These are phyloP conservation scores for Rotaria macrura DNA, from an alignment of 2,888 invertebrate genomes.

Conservation along the genomic window DNA sequence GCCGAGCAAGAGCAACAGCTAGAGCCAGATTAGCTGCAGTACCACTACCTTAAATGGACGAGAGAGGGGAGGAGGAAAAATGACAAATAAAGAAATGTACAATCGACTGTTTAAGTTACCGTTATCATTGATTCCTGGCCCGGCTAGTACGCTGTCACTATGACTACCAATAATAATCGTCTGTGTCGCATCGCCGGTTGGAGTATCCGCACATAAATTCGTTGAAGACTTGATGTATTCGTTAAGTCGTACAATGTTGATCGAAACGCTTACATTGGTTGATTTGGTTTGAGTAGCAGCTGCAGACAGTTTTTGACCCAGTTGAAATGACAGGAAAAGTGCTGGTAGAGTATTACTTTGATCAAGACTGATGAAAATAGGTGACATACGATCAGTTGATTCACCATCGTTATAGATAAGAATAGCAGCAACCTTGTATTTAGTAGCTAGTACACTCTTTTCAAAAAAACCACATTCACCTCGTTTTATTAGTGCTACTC, in stretches of 20 bases:
- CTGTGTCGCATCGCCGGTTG: background rate
- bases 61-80: background rate
- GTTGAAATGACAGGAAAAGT: background rate
- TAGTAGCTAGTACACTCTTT: background rate
- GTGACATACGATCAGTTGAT: background rate
- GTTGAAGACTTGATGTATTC: background rate
- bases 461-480: background rate
- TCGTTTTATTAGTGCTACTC: background rate
- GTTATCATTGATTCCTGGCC: background rate
- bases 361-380: background rate
- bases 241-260: background rate
- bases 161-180: background rate
- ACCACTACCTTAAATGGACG: background rate
- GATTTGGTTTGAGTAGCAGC: background rate
- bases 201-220: background rate
- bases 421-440: background rate
- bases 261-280: background rate
- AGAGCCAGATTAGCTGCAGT: background rate
- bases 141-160: background rate
- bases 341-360: background rate
- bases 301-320: background rate
- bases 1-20: background rate
- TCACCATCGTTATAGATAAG: background rate
- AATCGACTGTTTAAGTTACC: background rate
- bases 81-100: background rate